Percentiles rank a stretch among this genome's conserved stretches.
phyloP scores from a whole-genome alignment of 1,140 invertebrate species.

The Triops longicaudatus region DNA sequence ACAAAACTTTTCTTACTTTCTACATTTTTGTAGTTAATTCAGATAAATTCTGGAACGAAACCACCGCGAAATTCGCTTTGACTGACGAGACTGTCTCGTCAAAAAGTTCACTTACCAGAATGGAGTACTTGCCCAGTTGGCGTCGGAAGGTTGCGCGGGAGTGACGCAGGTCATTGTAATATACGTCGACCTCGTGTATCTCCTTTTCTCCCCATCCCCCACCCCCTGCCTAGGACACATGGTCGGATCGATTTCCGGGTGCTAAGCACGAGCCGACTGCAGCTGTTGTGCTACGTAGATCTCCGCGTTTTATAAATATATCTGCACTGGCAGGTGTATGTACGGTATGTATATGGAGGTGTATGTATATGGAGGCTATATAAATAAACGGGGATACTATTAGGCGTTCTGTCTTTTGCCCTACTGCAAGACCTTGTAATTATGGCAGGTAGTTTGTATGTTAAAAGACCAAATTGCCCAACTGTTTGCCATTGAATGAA shows the following conservation, averaged over 20 bases:
- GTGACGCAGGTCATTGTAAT: constrained; percentile 6
- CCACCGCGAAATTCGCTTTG: not conserved
- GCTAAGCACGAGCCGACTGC: not conserved
- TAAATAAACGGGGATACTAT: not conserved
- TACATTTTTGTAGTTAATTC: no score
- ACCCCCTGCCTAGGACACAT: not conserved
- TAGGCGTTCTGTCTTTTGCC: not conserved
- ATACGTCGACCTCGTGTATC: not conserved
- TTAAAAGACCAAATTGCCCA: no score
- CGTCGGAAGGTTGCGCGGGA: not conserved
- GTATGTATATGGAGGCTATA: no score
- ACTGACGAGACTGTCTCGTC: not conserved
- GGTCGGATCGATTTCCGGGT: not conserved
- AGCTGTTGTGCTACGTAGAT: not conserved
- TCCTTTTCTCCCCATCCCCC: not conserved
- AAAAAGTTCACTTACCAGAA: not conserved
- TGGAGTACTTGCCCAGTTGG: not conserved
- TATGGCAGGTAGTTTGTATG: no score
- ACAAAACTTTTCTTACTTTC: no score
- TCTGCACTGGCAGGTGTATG: not conserved
- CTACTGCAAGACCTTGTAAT: not conserved
- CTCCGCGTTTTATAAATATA: not conserved
- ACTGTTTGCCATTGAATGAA: no score
- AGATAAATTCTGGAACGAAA: not conserved
- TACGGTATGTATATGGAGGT: no score